Evolutionary conservation across 2,888 invertebrate species (phyloP), one percentile per base, ranked within the genome.

Genomic region (Pandemis heparana): DNA sequence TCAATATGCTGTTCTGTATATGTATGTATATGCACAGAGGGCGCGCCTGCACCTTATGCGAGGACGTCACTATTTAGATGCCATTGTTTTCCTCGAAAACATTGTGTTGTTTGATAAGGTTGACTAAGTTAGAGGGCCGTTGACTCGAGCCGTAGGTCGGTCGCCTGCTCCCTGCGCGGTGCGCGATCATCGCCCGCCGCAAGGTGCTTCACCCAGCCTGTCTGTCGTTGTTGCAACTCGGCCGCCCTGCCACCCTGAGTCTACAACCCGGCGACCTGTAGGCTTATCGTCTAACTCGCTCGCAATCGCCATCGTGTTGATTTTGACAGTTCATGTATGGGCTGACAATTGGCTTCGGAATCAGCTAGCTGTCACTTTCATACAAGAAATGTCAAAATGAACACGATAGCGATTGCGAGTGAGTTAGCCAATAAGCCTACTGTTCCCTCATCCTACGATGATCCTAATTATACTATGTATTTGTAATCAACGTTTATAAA

Each of bases 121-220:
- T 70, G 74, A 61, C 65, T 61, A 65, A 74, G 70, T 70, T 74
- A 38, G 65, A 74, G 65, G 70, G 74, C 74, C 74, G 59, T 61
- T 74, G 74, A 74, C 74, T 65, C 39, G 69, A 39, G 43, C 60
- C 46, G 75, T 48, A 53, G 75, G 76, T 70, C 75, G 75, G 61
- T 66, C 74, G 70, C 46, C n/a, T 61, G 73, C 65, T 46, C 60
- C 64, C 53, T 16, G 6, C 23, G 32, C 60, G 67, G 53, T n/a
- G 68, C 41, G 32, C 60, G 67, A 62, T 39, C 73, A 14, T 18
- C 63, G 68, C 48, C 72, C 63, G 59, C 48, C n/a, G 62, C 73
- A 39, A 53, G 80, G 92, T 90, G 81, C 88, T 87, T 90, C 85
- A 91, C 90, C 91, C 83, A 83, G 81, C 77, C 51, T 23, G 64